These are phyloP conservation scores for Ochotona princeps DNA, from an alignment of 2,113 vertebrate species.

Conservation along the genomic window DNA sequence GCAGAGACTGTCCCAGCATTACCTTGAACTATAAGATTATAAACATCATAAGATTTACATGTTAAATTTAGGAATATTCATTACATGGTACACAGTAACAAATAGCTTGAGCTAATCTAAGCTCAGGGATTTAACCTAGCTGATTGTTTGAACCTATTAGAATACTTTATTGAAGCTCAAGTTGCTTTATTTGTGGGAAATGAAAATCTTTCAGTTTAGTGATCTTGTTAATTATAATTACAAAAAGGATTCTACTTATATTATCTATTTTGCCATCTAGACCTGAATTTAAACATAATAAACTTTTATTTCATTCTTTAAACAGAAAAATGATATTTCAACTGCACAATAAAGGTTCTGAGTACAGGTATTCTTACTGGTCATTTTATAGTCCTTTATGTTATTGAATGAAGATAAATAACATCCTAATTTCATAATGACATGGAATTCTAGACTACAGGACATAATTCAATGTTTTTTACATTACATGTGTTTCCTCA, in stretches of 20 bases:
- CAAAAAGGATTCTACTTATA: not conserved
- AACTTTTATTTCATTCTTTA: not conserved
- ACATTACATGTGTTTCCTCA: not conserved
- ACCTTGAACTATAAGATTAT: not conserved
- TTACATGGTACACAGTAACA: not conserved
- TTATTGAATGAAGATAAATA: not conserved
- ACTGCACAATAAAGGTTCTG: not conserved
- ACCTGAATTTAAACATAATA: not conserved
- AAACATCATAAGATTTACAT: not conserved
- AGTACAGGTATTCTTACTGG: not conserved
- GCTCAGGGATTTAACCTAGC: not conserved
- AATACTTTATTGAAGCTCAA: not conserved
- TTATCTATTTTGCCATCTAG: not conserved
- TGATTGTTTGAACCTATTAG: not conserved
- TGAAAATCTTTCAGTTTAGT: not conserved
- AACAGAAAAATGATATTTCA: not conserved
- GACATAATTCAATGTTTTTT: not conserved
- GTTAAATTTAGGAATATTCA: not conserved
- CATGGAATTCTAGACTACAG: not conserved
- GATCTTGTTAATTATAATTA: not conserved
- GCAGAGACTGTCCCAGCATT: not conserved
- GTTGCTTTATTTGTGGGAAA: not conserved
- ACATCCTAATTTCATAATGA: not conserved
- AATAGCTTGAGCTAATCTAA: not conserved
- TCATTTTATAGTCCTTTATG: not conserved